These are phyloP conservation scores for Penaeus japonicus DNA, from an alignment of 1,140 invertebrate species.

Conservation along the genomic window DNA sequence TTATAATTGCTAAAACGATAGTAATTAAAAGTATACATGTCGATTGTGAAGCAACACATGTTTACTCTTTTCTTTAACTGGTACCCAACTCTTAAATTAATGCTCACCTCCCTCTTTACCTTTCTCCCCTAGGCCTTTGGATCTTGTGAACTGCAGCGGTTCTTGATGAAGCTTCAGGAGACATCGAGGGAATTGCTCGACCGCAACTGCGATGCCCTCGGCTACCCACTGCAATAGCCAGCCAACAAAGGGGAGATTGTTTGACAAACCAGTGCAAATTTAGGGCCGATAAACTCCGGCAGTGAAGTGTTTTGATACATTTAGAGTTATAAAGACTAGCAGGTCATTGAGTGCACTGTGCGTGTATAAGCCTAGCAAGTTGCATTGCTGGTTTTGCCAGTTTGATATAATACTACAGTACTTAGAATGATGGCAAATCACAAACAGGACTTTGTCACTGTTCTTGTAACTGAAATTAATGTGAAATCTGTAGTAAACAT, in stretches of 20 bases:
- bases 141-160: slow-evolving; percentile 77
- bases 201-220: slow-evolving; percentile 68
- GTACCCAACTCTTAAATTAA: not conserved
- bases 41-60: too few relatives aligned
- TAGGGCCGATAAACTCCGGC: not conserved
- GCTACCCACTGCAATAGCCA: slow-evolving; percentile 61
- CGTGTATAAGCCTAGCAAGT: not conserved
- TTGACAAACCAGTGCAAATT: not conserved
- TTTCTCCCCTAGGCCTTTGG: slow-evolving; percentile 73
- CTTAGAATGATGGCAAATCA: too few relatives aligned
- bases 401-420: not conserved
- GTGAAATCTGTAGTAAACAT: too few relatives aligned
- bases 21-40: too few relatives aligned
- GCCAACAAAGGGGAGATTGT: not conserved
- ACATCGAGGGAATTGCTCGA: slow-evolving; percentile 79
- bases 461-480: too few relatives aligned
- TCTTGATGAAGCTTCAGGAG: slow-evolving; percentile 80
- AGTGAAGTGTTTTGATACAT: not conserved
- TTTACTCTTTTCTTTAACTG: not conserved
- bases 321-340: slow-evolving; percentile 1
- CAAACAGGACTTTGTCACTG: too few relatives aligned
- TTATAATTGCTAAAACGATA: too few relatives aligned
- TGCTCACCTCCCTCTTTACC: not conserved
- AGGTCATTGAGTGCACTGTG: not conserved
- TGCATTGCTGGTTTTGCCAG: not conserved